Percentiles rank a stretch among this genome's conserved stretches.
phyloP scores from a whole-genome alignment of 2,888 invertebrate species.

The Altica lythri region DNA sequence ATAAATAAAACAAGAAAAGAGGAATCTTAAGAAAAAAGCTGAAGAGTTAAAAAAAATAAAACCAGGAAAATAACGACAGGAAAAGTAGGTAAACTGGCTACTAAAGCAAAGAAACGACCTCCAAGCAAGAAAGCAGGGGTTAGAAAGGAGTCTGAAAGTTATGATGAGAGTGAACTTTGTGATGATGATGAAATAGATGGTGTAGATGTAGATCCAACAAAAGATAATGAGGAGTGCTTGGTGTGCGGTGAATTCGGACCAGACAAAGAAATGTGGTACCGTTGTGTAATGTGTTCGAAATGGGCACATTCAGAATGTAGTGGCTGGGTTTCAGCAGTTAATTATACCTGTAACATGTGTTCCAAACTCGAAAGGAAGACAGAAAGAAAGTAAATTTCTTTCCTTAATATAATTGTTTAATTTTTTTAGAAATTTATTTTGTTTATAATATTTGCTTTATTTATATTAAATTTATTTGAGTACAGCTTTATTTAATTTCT shows the following conservation, averaged over 20 bases:
- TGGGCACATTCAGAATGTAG: neutral
- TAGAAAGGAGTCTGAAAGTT: neutral
- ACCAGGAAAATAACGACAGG: conserved; percentile 1
- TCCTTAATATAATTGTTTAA: too few species aligned
- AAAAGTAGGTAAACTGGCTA: conserved; percentile 4
- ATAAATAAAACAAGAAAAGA: conserved; percentile 8
- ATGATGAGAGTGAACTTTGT: neutral
- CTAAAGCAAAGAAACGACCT: conserved; percentile 2
- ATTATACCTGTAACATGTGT: neutral
- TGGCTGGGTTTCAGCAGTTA: neutral
- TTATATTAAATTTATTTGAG: neutral
- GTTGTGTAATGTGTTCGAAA: neutral
- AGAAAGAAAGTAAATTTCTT: too few species aligned
- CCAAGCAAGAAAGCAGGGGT: neutral
- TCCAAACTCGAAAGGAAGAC: too few species aligned
- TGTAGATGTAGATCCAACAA: neutral
- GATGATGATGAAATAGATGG: too few species aligned
- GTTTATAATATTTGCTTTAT: neutral
- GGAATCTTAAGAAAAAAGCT: conserved; percentile 6
- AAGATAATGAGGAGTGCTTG: neutral
- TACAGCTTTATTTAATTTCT: neutral
- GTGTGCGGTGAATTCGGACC: neutral
- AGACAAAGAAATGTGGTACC: neutral
- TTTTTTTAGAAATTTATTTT: neutral
- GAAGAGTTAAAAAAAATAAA: conserved; percentile 7